These are phyloP conservation scores for Ptilorrhoa leucosticta DNA, from an alignment of 2,113 vertebrate species.

Conservation along the genomic window DNA sequence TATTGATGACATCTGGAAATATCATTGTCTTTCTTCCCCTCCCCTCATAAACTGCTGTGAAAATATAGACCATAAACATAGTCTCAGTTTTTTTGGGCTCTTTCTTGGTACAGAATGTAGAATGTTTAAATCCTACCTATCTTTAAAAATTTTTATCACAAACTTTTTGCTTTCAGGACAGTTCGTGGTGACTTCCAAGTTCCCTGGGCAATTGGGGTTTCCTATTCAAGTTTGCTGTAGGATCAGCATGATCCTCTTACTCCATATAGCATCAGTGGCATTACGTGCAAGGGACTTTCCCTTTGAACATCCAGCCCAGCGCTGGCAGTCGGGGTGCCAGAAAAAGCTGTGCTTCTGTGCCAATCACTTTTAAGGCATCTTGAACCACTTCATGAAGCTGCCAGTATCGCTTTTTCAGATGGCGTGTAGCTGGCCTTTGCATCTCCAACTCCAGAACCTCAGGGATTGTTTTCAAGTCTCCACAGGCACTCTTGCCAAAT, in stretches of 20 bases:
- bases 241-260: neutral
- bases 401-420: neutral
- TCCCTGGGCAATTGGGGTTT: neutral
- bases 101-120: neutral
- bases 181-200: neutral
- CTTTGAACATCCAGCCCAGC: neutral
- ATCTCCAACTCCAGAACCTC: neutral
- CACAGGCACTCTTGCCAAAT: neutral
- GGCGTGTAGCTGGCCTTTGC: no score
- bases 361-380: neutral
- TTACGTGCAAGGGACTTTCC: neutral
- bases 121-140: neutral
- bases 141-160: neutral
- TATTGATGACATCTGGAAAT: neutral
- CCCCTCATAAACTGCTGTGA: neutral
- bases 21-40: neutral
- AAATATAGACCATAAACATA: neutral
- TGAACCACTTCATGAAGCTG: neutral
- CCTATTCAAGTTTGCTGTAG: neutral
- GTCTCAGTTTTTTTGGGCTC: neutral
- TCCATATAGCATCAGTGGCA: neutral
- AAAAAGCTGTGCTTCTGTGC: neutral
- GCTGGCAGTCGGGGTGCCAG: neutral
- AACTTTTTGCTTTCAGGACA: neutral
- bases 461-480: no score